These are phyloP conservation scores for Cyclura pinguis DNA, from an alignment of 2,797 vertebrate species.

Conservation along the genomic window DNA sequence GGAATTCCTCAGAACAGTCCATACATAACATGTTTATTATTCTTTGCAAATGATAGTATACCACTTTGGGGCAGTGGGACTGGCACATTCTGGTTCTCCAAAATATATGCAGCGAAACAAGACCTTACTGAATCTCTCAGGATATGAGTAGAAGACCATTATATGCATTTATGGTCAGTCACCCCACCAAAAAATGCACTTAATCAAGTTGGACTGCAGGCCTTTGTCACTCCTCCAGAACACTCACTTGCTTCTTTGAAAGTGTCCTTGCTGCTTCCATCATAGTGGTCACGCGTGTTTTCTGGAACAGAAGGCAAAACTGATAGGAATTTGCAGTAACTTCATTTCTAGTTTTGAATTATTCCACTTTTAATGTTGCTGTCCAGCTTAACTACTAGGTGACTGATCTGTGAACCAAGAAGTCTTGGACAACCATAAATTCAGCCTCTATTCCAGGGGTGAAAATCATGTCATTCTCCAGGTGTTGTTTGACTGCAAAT, in stretches of 20 bases:
- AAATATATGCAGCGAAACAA: not conserved
- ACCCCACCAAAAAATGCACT: not conserved
- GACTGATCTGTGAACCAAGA: not conserved
- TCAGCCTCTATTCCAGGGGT: not conserved
- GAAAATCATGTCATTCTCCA: not conserved
- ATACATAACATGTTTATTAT: not conserved
- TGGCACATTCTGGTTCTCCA: not conserved
- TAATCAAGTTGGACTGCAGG: not conserved
- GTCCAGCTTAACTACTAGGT: not conserved
- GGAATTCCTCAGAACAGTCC: not conserved
- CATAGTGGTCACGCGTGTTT: not conserved
- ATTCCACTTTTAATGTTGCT: not conserved
- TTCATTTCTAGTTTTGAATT: not conserved
- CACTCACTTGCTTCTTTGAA: conserved; percentile 27
- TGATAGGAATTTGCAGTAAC: not conserved
- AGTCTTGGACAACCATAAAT: not conserved
- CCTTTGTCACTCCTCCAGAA: not conserved
- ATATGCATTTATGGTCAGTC: not conserved
- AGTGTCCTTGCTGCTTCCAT: conserved; percentile 16
- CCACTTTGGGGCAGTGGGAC: not conserved
- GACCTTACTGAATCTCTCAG: not conserved
- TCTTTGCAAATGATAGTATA: not conserved
- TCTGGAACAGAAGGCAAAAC: conserved; percentile 29
- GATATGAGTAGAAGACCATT: not conserved
- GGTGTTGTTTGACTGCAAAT: not conserved